A percentile compares a stretch with the other conserved stretches of the same genome.
Conservation (phyloP, 2,113 vertebrate genomes). For the Oreochromis spilurus region DNA sequence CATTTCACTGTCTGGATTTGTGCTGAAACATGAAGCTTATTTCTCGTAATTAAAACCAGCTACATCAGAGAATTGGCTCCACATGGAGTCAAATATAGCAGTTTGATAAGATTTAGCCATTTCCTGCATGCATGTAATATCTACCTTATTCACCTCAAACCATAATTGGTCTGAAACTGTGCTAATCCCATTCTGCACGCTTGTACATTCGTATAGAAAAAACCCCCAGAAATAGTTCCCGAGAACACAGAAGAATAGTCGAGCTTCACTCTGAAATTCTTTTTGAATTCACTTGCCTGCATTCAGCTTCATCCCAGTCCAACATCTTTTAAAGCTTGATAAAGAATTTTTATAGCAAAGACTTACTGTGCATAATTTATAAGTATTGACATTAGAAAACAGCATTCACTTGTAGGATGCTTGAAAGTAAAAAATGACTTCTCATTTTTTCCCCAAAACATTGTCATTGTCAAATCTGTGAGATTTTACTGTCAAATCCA, state of each 20-base stretch:
- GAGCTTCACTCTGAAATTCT: constrained; percentile 4
- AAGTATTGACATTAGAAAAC: background rate
- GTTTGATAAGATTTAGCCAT: constrained; percentile 1
- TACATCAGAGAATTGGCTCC: background rate
- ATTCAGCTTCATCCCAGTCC: background rate
- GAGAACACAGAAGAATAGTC: background rate
- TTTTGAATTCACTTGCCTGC: background rate
- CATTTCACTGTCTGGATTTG: background rate
- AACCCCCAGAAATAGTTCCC: background rate
- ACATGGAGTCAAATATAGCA: background rate
- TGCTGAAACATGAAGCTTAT: background rate
- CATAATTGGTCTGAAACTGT: background rate
- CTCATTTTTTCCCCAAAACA: background rate
- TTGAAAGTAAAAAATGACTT: background rate
- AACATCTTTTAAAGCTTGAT: background rate
- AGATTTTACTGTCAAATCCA: background rate
- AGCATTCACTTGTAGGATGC: background rate
- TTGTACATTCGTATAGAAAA: background rate
- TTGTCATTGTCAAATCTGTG: background rate
- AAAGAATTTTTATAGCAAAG: constrained; percentile 5
- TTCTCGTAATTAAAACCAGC: constrained; percentile 14
- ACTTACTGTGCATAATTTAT: constrained; percentile 9
- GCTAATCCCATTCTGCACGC: constrained; percentile 19
- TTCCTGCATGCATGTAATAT: background rate
- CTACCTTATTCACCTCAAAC: background rate